A percentile compares a stretch with the other conserved stretches of the same genome.
Evolutionary conservation across 1,140 invertebrate species (phyloP).

Genomic region (Grapholita molesta): DNA sequence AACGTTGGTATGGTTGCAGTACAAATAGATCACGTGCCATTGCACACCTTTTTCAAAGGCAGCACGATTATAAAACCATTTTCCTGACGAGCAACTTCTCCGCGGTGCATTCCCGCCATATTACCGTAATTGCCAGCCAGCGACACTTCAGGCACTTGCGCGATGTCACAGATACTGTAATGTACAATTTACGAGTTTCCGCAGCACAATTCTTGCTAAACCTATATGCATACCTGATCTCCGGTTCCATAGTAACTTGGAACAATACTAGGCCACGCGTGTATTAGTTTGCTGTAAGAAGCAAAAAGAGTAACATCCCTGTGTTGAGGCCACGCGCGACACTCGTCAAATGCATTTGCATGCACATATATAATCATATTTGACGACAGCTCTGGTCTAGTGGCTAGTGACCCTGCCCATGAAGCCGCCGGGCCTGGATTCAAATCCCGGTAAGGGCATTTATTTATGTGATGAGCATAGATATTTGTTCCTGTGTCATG

Average conservation of each 20-base stretch:
- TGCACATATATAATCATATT: background rate
- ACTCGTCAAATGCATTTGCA: background rate
- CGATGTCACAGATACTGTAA: background rate
- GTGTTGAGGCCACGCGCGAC: background rate
- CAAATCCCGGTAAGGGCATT: no score
- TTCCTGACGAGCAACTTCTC: background rate
- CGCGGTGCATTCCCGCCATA: background rate
- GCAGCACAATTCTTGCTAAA: background rate
- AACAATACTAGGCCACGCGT: background rate
- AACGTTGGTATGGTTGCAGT: no score
- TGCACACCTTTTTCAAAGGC: no score
- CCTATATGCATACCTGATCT: background rate
- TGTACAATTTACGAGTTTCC: background rate
- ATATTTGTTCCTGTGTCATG: no score
- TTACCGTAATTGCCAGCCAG: background rate
- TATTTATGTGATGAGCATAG: no score
- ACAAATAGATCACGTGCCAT: no score
- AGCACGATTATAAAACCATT: background rate
- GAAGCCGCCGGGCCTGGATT: no score
- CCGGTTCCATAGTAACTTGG: background rate
- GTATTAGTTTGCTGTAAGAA: background rate
- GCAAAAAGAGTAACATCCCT: background rate
- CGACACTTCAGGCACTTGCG: background rate
- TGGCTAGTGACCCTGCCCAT: no score
- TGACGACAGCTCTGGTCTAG: no score